Conservation (phyloP, 23 tunicate genomes). For the Ascidia mentula region DNA sequence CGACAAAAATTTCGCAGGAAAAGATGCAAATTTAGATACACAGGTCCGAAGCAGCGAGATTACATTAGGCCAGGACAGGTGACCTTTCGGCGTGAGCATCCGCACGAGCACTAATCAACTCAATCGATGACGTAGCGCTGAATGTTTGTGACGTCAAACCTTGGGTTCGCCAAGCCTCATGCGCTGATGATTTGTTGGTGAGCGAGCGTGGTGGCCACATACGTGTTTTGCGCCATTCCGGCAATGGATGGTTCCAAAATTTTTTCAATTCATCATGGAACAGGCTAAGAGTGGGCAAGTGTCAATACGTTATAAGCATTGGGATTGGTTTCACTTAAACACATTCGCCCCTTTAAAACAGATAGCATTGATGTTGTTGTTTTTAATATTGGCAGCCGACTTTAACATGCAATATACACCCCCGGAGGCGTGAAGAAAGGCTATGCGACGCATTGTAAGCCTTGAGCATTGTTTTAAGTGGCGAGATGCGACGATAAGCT, state of each 20-base stretch:
- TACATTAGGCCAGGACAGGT: neutral
- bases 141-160: neutral
- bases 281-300: no score
- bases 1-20: neutral
- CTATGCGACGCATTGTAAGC: neutral
- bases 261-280: no score
- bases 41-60: neutral
- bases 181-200: no score
- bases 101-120: neutral
- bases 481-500: constrained; percentile 1
- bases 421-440: neutral
- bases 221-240: no score
- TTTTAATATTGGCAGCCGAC: no score
- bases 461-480: neutral
- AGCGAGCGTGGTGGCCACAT: no score
- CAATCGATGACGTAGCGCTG: neutral
- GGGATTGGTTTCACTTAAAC: no score
- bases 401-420: neutral
- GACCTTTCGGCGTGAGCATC: neutral
- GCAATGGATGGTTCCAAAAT: no score
- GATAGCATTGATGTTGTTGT: no score
- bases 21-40: neutral
- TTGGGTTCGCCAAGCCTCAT: neutral
- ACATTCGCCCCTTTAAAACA: no score
- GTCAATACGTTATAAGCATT: no score